These are phyloP conservation scores for Boloria euphrosyne DNA, from an alignment of 2,888 invertebrate genomes.

Conservation along the genomic window DNA sequence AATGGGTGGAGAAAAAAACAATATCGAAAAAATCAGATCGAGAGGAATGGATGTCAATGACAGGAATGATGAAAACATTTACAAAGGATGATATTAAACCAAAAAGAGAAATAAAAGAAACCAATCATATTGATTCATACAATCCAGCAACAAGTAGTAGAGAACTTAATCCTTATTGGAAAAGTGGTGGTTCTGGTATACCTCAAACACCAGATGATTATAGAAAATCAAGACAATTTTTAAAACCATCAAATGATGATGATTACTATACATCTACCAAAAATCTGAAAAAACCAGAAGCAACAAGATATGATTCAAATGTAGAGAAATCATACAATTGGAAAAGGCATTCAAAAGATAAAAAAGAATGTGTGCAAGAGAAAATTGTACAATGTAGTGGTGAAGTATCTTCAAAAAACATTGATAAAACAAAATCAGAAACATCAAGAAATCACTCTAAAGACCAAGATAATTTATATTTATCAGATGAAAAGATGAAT, in stretches of 20 bases:
- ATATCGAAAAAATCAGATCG: slow-evolving; percentile 59
- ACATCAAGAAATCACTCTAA: slow-evolving; percentile 29
- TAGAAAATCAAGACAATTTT: slow-evolving; percentile 61
- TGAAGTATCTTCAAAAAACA: slow-evolving; percentile 2
- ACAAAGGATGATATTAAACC: slow-evolving; percentile 73
- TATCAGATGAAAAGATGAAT: slow-evolving; percentile 94
- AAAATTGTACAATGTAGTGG: slow-evolving; percentile 4
- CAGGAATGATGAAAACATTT: slow-evolving; percentile 75
- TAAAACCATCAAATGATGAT: slow-evolving; percentile 65
- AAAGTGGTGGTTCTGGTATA: slow-evolving; percentile 92
- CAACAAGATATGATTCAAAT: slow-evolving; percentile 7
- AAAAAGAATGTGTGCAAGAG: slow-evolving; percentile 15
- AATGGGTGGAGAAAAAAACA: slow-evolving; percentile 84
- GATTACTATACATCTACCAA: slow-evolving; percentile 52
- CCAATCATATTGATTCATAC: slow-evolving; percentile 82
- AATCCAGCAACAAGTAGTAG: slow-evolving; percentile 87
- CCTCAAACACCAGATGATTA: slow-evolving; percentile 79
- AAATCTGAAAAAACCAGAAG: slow-evolving; percentile 34
- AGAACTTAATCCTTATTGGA: slow-evolving; percentile 97
- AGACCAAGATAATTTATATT: slow-evolving; percentile 54
- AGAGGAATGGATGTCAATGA: slow-evolving; percentile 92
- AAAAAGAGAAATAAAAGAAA: slow-evolving; percentile 75
- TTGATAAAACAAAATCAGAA: slow-evolving; percentile 30
- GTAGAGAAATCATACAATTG: slow-evolving; percentile 39
- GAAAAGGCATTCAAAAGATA: slow-evolving; percentile 38